A percentile compares a stretch with the other conserved stretches of the same genome.
Conservation (phyloP, 2,888 invertebrate genomes). For the Heteromurus nitidus region DNA sequence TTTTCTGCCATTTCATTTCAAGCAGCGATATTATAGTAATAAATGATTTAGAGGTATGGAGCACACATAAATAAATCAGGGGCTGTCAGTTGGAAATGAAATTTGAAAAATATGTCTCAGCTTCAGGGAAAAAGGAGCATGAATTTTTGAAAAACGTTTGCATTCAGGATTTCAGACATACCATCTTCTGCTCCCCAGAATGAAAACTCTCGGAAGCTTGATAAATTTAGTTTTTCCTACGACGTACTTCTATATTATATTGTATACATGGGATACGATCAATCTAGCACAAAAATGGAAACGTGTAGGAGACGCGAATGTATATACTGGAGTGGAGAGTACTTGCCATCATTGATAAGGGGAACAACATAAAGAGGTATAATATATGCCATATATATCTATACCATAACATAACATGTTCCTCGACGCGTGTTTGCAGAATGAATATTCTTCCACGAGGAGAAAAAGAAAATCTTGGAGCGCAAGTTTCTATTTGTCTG, state of each 20-base stretch:
- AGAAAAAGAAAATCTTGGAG: constrained; percentile 41
- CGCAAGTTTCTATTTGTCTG: constrained; percentile 55
- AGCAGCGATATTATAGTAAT: neutral
- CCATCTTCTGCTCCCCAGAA: too few species aligned
- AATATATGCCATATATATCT: constrained; percentile 18
- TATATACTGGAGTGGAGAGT: too few species aligned
- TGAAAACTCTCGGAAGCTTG: too few species aligned
- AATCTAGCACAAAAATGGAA: constrained; percentile 26
- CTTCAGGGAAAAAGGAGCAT: neutral
- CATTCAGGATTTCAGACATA: constrained; percentile 20
- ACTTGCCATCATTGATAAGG: too few species aligned
- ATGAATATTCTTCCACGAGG: constrained; percentile 20
- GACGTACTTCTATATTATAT: too few species aligned
- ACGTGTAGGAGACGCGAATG: neutral
- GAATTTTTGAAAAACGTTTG: constrained; percentile 14
- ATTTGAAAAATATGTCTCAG: constrained; percentile 5
- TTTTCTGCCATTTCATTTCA: neutral
- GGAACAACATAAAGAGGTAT: neutral
- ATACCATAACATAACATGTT: neutral
- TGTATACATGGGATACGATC: too few species aligned
- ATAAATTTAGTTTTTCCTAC: too few species aligned
- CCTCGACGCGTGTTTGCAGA: neutral
- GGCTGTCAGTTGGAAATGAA: constrained; percentile 22
- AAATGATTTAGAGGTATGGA: constrained; percentile 30
- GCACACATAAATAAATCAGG: constrained; percentile 32